A percentile compares a stretch with the other conserved stretches of the same genome.
phyloP scores from a whole-genome alignment of 2,888 invertebrate species.

The Blastobasis lacticolella region DNA sequence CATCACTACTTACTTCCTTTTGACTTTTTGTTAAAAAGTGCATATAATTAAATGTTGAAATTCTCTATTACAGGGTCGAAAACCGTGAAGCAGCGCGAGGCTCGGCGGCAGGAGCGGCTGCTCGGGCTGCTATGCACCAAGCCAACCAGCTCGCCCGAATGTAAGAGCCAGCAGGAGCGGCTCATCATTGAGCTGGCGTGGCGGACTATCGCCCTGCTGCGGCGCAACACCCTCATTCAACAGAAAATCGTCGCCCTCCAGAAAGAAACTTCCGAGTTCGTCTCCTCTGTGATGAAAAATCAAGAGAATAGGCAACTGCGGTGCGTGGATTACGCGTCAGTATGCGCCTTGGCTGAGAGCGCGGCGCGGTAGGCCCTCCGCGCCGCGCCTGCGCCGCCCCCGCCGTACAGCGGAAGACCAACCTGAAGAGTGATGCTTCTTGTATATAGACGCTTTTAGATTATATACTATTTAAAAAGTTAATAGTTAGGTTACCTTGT shows the following conservation, averaged over 20 bases:
- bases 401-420: no score
- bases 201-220: conserved; percentile 76
- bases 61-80: conserved; percentile 48
- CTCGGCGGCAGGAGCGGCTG: conserved; percentile 47
- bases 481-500: no score
- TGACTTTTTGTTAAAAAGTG: no score
- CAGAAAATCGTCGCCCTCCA: conserved; percentile 75
- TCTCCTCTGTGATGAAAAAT: conserved; percentile 74
- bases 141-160: conserved; percentile 15
- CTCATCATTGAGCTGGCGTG: conserved; percentile 77
- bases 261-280: conserved; percentile 76
- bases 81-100: conserved; percentile 46
- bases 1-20: no score
- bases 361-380: no score
- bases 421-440: no score
- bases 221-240: conserved; percentile 76
- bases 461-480: no score
- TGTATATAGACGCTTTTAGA: no score
- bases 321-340: no score
- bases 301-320: conserved; percentile 43
- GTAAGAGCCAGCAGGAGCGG: conserved; percentile 49
- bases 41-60: not conserved
- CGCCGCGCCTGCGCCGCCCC: no score
- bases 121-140: conserved; percentile 22
- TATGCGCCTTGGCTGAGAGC: no score